Evolutionary conservation across 1,140 invertebrate species (phyloP), one percentile per base, ranked within the genome.

Genomic region (Trichomalopsis sarcophagae): DNA sequence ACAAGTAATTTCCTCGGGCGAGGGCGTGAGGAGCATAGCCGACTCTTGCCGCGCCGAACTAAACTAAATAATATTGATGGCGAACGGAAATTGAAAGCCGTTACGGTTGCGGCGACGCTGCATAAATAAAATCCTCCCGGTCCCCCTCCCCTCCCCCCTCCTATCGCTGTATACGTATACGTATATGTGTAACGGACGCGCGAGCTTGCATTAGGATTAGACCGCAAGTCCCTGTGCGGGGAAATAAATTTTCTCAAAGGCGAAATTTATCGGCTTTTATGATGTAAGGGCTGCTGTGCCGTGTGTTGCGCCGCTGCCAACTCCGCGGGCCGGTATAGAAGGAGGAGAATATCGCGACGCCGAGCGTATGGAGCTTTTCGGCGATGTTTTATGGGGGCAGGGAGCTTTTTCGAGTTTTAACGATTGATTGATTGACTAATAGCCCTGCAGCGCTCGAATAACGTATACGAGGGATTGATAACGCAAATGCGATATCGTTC

Each of bases 61-160:
- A 92, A 93, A 93, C 92, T 93, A 93, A 93, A 93, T 93, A 93
- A 93, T 93, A 93, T 93, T 93, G 92, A 93, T 93, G 92, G 92
- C 90, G 90, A 93, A 93, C 92, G 92, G 92, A 93, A 93, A 93
- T 93, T 93, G 92, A 93, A 93, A 92, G 91, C 91, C 90, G 90
- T 93, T 93, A 93, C 91, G 89, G 88, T 89, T 91, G 91, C 88
- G 89, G 50, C 55, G 55, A 9, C 27, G 27, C 40, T 78, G 82
- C 75, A 84, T 84, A 84, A 84, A 84, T 84, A 84, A 84, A 84
- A 84, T 33, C 40, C 21, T 62, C 3, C 17, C 55, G 50, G 14
- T n/a, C 21, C 1, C 17, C 5, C 5, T n/a, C 1, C 14, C 7
- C 14, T 7, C 14, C n/a, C 50, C 17, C 17, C 9, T 4, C 0